Evolutionary conservation across 2,888 invertebrate genomes (phyloP).

Genomic region (Zonitis immaculata): DNA sequence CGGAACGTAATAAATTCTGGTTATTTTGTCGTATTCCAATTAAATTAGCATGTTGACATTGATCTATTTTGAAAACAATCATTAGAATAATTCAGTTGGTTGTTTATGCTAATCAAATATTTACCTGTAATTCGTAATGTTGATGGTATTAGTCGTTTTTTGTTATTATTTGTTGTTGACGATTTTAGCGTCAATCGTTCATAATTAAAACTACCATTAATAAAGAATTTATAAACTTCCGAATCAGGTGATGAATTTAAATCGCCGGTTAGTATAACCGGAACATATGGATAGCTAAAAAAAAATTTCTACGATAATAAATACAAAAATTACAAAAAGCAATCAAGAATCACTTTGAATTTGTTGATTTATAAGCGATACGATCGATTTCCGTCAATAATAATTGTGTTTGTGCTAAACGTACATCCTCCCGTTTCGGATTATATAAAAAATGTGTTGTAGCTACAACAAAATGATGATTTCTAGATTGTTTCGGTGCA

Average conservation of each 20-base stretch:
- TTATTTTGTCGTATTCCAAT: conserved; percentile 28
- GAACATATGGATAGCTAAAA: conserved; percentile 53
- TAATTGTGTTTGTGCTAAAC: conserved; percentile 81
- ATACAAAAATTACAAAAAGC: conserved; percentile 4
- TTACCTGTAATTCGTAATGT: conserved; percentile 51
- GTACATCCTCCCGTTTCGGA: conserved; percentile 80
- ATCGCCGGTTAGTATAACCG: conserved; percentile 88
- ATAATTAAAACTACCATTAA: conserved; percentile 56
- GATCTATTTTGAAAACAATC: conserved; percentile 30
- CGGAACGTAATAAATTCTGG: conserved; percentile 23
- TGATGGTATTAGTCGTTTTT: conserved; percentile 37
- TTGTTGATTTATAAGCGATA: conserved; percentile 54
- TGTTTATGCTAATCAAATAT: too few species aligned
- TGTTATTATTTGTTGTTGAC: conserved; percentile 20
- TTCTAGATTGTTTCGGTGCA: conserved; percentile 50
- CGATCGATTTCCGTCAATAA: conserved; percentile 81
- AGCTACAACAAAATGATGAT: conserved; percentile 67
- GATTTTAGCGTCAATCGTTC: conserved; percentile 41
- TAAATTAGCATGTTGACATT: conserved; percentile 41
- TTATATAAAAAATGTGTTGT: conserved; percentile 96
- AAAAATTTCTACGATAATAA: conserved; percentile 2
- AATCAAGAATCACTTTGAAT: neutral
- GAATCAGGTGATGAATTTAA: conserved; percentile 80
- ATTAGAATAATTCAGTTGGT: too few species aligned
- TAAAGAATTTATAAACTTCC: conserved; percentile 65